Percentiles rank a stretch among this genome's conserved stretches.
These are phyloP conservation scores for Drosophila burlai DNA, from an alignment of 1,140 invertebrate genomes.

Conservation along the genomic window DNA sequence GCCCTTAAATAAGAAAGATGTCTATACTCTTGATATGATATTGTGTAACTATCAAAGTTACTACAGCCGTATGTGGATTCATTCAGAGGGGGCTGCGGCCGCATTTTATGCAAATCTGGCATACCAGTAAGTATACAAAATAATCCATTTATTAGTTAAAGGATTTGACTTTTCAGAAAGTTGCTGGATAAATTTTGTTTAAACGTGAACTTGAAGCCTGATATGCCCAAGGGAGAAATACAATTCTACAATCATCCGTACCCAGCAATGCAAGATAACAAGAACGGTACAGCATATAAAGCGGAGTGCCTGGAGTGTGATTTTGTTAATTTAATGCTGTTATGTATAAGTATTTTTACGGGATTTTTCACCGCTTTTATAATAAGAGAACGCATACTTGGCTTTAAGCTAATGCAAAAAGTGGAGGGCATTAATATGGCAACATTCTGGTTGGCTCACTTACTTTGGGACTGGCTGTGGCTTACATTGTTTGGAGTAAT, in stretches of 20 bases:
- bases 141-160: not conserved
- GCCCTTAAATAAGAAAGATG: not conserved
- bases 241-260: constrained; percentile 21
- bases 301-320: constrained; percentile 7
- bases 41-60: constrained; percentile 11
- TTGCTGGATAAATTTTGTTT: not conserved
- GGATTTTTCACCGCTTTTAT: constrained; percentile 21
- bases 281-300: not conserved
- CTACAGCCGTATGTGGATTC: constrained; percentile 18
- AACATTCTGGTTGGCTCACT: constrained; percentile 30
- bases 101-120: constrained; percentile 3
- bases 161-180: not conserved
- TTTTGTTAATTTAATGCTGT: not conserved
- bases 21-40: not conserved
- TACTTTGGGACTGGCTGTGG: constrained; percentile 19
- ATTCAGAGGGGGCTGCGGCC: constrained; percentile 21
- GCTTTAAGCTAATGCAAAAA: constrained; percentile 32
- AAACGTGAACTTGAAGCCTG: accelerated
- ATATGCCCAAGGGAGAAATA: not conserved
- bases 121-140: not conserved
- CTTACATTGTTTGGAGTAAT: constrained; percentile 5
- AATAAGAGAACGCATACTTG: constrained; percentile 19
- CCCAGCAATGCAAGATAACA: not conserved
- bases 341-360: constrained; percentile 21
- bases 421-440: constrained; percentile 43